Evolutionary conservation across 2,888 invertebrate genomes (phyloP).

Genomic region (Lochmaea crataegi): DNA sequence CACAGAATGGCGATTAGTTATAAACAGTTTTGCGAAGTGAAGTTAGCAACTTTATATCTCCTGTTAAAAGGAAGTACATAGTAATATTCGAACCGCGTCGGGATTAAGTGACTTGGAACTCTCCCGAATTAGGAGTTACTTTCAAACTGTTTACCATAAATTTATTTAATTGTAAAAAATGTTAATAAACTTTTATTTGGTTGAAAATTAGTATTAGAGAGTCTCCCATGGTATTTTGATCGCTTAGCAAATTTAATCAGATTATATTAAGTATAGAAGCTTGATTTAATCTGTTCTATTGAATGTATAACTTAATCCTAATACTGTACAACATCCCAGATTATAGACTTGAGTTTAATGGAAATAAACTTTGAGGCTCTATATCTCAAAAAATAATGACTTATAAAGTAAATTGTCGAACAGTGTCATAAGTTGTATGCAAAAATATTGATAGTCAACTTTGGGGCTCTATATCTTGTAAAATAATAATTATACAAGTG

Average conservation of each 20-base stretch:
- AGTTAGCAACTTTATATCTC: slow-evolving; percentile 36
- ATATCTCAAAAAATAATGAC: too few relatives aligned
- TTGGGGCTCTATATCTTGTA: too few relatives aligned
- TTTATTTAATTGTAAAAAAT: slow-evolving; percentile 44
- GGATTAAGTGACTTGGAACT: slow-evolving; percentile 45
- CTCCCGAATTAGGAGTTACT: slow-evolving; percentile 45
- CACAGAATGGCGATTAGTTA: slow-evolving; percentile 32
- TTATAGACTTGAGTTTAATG: neutral
- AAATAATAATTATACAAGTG: too few relatives aligned
- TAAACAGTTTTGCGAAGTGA: slow-evolving; percentile 34
- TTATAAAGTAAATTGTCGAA: too few relatives aligned
- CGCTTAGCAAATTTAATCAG: neutral
- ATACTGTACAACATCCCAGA: neutral
- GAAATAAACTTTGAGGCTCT: too few relatives aligned
- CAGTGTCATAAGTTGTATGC: too few relatives aligned
- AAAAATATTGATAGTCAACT: too few relatives aligned
- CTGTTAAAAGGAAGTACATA: slow-evolving; percentile 11
- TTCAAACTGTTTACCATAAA: slow-evolving; percentile 45
- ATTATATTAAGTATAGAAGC: neutral
- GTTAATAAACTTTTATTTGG: slow-evolving; percentile 29
- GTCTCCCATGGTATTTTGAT: too few relatives aligned
- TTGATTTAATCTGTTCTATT: neutral
- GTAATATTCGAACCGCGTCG: slow-evolving; percentile 18
- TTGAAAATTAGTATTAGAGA: neutral
- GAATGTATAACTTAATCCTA: neutral